Base-by-base conservation (phyloP, 2,888 invertebrate genomes). In the Euplagia quadripunctaria region DNA sequence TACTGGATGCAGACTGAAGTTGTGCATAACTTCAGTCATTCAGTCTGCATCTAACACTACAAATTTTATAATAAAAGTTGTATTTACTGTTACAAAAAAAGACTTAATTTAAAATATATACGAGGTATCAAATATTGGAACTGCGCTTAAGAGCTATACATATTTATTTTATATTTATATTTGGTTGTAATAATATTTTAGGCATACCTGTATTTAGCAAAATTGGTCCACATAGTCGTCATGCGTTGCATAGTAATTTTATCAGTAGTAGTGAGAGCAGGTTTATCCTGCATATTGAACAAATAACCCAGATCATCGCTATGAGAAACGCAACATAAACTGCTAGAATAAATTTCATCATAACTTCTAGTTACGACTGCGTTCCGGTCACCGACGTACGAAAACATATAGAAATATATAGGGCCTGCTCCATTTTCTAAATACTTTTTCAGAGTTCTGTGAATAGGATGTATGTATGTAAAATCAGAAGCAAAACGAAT, bases 191-290 rank as follows among this genome's bases (percentile, higher is more conserved):
- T 31, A 31, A 31, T 31, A 31, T 31, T 31, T 31, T 31, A 61
- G 9, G 14, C 84, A 67, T 85, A 94, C 94, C 91, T 85, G 68
- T 86, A 89, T 84, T 94, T 94, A 0, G 85, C 92, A 70, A 94
- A 94, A 74, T 94, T 94, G 0, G 94, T 88, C 94, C 94, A 94
- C 86, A 94, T 84, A 0, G 87, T 87, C 0, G 93, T 94, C 79
- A 94, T 89, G 41, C 88, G 85, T 71, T 93, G 88, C 51, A 92
- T 87, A 0, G 87, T 74, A 4, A 90, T 70, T 82, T 89, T 83
- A 81, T 94, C 94, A 68, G 85, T 78, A 4, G 73, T 51, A 0
- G 82, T 76, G 0, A 84, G 81, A 4, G 80, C 79, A 3, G 82
- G 69, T 17, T 82, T 70, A 8, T 46, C 52, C 0, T 16, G 12